A percentile compares a stretch with the other conserved stretches of the same genome.
These are phyloP conservation scores for Chymomyza fuscimana DNA, from an alignment of 2,888 invertebrate species.

Conservation along the genomic window DNA sequence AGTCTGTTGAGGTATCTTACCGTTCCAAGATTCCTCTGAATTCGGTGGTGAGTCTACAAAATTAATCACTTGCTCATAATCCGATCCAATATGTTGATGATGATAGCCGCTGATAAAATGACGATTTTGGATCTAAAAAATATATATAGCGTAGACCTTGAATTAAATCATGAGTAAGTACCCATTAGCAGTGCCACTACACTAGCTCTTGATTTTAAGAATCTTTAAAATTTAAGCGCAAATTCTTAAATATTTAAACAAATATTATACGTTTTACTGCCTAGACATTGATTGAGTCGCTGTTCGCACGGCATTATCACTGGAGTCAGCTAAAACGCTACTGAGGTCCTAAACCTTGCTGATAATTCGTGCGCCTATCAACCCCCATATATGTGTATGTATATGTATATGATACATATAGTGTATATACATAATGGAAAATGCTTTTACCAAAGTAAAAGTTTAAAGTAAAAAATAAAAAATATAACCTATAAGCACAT, in stretches of 20 bases:
- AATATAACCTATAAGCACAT: background rate
- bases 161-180: background rate
- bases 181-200: background rate
- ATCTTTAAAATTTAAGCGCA: background rate
- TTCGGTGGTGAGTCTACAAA: constrained; percentile 80
- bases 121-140: constrained; percentile 65
- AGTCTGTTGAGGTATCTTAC: constrained; percentile 50
- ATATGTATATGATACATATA: background rate
- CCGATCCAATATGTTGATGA: constrained; percentile 76
- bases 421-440: background rate
- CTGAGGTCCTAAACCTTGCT: constrained; percentile 69
- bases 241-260: background rate
- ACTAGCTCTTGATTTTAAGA: background rate
- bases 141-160: constrained; percentile 6
- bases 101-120: constrained; percentile 74
- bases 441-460: background rate
- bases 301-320: constrained; percentile 47
- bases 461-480: constrained; percentile 16
- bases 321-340: constrained; percentile 46
- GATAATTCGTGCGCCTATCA: constrained; percentile 41
- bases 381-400: background rate
- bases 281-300: background rate
- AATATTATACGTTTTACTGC: background rate
- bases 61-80: constrained; percentile 79
- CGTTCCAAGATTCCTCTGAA: constrained; percentile 80